phyloP scores from a whole-genome alignment of 2,113 vertebrate genomes.

The Girardinichthys multiradiatus region DNA sequence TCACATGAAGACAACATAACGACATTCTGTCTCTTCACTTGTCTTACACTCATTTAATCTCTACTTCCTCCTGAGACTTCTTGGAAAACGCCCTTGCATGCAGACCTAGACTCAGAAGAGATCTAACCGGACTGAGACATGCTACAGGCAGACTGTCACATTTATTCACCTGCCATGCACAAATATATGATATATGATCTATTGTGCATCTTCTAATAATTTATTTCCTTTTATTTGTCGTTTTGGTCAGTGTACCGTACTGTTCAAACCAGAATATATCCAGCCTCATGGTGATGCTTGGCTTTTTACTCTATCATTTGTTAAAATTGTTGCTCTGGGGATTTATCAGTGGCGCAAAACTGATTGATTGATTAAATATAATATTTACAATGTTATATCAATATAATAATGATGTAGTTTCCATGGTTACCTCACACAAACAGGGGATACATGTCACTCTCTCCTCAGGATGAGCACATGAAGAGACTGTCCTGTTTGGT shows the following conservation, averaged over 20 bases:
- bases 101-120: conserved; percentile 34
- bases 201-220: conserved; percentile 71
- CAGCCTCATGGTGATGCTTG: conserved; percentile 71
- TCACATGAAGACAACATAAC: conserved; percentile 1
- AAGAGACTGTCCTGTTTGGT: conserved; percentile 63
- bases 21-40: conserved; percentile 9
- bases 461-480: conserved; percentile 66
- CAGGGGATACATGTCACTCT: conserved; percentile 39
- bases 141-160: conserved; percentile 48
- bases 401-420: conserved; percentile 56
- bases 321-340: conserved; percentile 60
- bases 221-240: conserved; percentile 64
- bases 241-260: conserved; percentile 73
- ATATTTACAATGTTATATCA: conserved; percentile 50
- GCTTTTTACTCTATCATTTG: conserved; percentile 68
- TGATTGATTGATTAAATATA: conserved; percentile 18
- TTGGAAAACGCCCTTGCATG: conserved; percentile 46
- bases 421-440: conserved; percentile 55
- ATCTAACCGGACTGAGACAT: conserved; percentile 22
- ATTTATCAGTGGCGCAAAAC: conserved; percentile 41
- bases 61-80: conserved; percentile 32
- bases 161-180: conserved; percentile 67
- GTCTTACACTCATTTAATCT: conserved; percentile 16
- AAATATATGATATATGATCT: conserved; percentile 68
- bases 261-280: conserved; percentile 66